phyloP scores from a whole-genome alignment of 2,797 vertebrate species.

The Fringilla coelebs region DNA sequence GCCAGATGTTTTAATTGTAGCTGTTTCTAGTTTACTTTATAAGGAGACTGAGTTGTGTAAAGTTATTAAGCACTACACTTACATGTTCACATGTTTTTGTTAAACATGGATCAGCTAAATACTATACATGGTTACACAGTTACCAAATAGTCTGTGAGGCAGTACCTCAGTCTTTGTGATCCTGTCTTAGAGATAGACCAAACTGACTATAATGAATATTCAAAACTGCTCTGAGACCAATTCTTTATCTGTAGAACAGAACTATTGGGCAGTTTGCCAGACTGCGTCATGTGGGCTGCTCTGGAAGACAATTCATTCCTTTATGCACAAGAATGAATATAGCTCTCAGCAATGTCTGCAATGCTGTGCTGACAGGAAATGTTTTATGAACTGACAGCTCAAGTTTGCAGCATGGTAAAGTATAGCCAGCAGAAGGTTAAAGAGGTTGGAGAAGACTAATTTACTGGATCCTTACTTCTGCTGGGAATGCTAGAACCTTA shows the following conservation, averaged over 20 bases:
- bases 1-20: not conserved
- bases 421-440: not conserved
- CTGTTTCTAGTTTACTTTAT: not conserved
- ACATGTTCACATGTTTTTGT: not conserved
- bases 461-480: not conserved
- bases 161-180: not conserved
- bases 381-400: not conserved
- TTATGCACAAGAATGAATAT: constrained; percentile 8
- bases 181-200: not conserved
- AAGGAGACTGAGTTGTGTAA: not conserved
- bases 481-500: not conserved
- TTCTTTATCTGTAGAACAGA: not conserved
- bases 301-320: constrained; percentile 24
- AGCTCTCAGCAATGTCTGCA: not conserved
- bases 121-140: not conserved
- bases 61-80: not conserved
- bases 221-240: not conserved
- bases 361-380: not conserved
- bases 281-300: constrained; percentile 10
- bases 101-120: not conserved
- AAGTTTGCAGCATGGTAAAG: not conserved
- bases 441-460: not conserved
- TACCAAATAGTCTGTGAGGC: not conserved
- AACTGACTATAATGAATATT: not conserved
- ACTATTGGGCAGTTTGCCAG: constrained; percentile 12